phyloP scores from a whole-genome alignment of 2,797 vertebrate species.

The Dromococcyx pavoninus region DNA sequence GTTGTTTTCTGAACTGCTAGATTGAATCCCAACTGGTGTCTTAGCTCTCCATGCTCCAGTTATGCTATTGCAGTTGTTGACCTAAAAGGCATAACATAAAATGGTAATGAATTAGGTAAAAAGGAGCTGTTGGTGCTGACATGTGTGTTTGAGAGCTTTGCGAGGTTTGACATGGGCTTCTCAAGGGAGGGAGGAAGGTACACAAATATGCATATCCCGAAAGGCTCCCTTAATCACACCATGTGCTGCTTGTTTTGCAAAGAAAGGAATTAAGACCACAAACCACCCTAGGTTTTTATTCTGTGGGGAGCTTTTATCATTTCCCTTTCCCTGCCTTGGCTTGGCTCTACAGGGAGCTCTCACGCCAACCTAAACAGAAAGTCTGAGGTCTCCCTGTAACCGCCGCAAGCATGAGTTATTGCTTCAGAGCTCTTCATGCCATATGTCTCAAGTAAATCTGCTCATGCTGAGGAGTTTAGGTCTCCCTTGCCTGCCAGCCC shows the following conservation, averaged over 20 bases:
- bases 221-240: background rate
- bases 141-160: background rate
- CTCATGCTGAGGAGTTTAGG: accelerated
- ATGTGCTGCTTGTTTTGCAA: background rate
- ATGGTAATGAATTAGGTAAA: background rate
- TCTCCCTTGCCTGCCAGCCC: background rate
- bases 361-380: background rate
- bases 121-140: background rate
- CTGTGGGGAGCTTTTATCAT: background rate
- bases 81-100: background rate
- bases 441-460: background rate
- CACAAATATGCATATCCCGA: accelerated
- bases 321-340: background rate
- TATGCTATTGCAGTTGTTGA: background rate
- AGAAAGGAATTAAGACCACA: background rate
- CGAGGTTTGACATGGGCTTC: background rate
- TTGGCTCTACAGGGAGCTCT: background rate
- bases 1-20: background rate
- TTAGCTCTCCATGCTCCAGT: background rate
- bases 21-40: background rate
- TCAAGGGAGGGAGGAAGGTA: background rate
- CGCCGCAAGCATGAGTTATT: accelerated
- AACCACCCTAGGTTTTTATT: background rate
- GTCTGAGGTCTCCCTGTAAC: background rate
- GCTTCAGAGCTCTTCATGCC: background rate